Evolutionary conservation across 2,888 invertebrate species (phyloP), one percentile per base, ranked within the genome.

Genomic region (Andrena praecox): DNA sequence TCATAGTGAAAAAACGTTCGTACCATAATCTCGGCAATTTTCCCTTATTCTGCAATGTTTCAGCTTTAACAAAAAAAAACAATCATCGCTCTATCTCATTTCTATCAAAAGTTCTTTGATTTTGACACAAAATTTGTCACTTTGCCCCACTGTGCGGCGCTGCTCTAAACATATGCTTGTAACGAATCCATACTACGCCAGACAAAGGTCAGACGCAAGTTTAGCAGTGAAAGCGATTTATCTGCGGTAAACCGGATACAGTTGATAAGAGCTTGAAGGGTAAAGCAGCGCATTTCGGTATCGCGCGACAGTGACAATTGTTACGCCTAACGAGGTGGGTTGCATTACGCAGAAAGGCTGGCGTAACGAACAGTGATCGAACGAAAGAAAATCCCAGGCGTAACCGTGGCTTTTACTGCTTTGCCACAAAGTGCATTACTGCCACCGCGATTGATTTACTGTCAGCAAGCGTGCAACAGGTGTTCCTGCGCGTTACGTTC

Each of bases 401-500:
- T 64, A 31, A 56, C 24, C 63, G 20, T 27, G 59, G 71, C 77
- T 68, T 84, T 82, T 69, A 72, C 78, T 59, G 42, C 54, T 75
- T 68, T 56, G 48, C 71, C 63, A 56, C 68, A 63, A 82, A 72
- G 64, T 60, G 31, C 69, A 54, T 77, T 72, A 54, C 72, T 52
- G 66, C 67, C 63, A 54, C 33, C 48, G 8, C 56, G 82, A 84
- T 79, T 84, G 84, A 84, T 84, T 82, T 82, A 82, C 56, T 66
- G 76, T 67, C 69, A n/a, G 63, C 24, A 24, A 20, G 54, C 10
- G 62, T 50, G 82, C 82, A 82, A 84, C 84, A 84, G 82, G 84
- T 84, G 84, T 70, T 68, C 48, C 60, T 52, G 31, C 20, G 24
- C 42, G 16, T 3, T 12, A 63, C 20, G 35, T 42, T 59, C 24